Evolutionary conservation across 2,113 vertebrate species (phyloP), one percentile per base, ranked within the genome.

Genomic region (Greenwoodochromis staneri): DNA sequence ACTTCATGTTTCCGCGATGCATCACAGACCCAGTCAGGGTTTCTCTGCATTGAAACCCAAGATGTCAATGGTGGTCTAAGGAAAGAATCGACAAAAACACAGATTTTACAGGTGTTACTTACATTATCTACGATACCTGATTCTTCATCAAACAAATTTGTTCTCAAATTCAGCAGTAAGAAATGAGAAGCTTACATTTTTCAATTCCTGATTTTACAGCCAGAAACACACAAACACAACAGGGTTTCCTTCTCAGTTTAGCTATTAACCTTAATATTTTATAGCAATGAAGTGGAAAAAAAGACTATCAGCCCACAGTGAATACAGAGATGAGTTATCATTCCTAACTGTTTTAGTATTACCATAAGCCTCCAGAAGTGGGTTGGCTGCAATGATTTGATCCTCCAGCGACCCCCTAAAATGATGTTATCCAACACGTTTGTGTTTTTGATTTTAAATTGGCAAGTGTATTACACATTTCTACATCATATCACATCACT

Each of bases 321-420:
- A 47, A 73, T 17, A 73, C 40, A 73, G 69, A 73, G 21, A 29
- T 29, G 16, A 97, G 93, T 97, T 97, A 95, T 97, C 96, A 69
- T 97, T 97, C 92, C 96, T 97, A 95, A 97, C 95, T 2, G 97
- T 97, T 85, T 97, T 97, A 90, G 96, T 96, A 2, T 97, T 97
- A 76, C 96, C 97, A 88, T 97, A 97, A 82, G 96, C 97, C 63
- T 97, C 97, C 89, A 97, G 91, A 49, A 97, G 88, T 6, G 96
- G 97, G 69, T 97, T 97, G 54, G 97, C 97, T 17, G 96, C 97
- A 93, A 97, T 97, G 94, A 97, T 97, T 90, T 97, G 96, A 96
- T 97, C 94, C 80, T 97, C 95, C 76, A 96, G 96, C 0, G 97
- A 98, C 14, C 98, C 98, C 98, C 98, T 95, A 85, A 95, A 76